A percentile compares a stretch with the other conserved stretches of the same genome.
These are phyloP conservation scores for Uloborus plumipes DNA, from an alignment of 2,888 invertebrate genomes.

Conservation along the genomic window DNA sequence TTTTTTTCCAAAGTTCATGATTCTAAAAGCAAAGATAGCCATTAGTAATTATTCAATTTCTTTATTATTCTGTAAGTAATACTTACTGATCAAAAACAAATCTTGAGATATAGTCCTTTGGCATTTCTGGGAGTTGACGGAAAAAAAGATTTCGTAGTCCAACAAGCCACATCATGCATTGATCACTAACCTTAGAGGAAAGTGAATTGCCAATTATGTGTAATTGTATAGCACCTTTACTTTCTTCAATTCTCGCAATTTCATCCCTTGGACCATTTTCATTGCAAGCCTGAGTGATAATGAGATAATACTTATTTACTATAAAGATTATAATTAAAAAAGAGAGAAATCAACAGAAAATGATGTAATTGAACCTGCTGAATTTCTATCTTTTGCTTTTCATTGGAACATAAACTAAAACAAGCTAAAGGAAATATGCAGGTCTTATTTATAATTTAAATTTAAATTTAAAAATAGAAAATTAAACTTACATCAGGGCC, in stretches of 20 bases:
- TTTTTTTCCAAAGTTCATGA: too few relatives aligned
- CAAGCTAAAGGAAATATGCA: too few relatives aligned
- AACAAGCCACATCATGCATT: conserved; percentile 93
- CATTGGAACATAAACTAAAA: too few relatives aligned
- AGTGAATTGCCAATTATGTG: conserved; percentile 95
- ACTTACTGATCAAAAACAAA: conserved; percentile 73
- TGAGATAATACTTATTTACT: too few relatives aligned
- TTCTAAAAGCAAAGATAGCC: too few relatives aligned
- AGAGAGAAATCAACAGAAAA: too few relatives aligned
- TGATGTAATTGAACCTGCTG: too few relatives aligned
- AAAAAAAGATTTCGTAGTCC: conserved; percentile 95
- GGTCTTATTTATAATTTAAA: not conserved
- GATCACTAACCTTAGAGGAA: conserved; percentile 86
- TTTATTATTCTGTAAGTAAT: too few relatives aligned
- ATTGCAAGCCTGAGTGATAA: conserved; percentile 4
- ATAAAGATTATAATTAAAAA: too few relatives aligned
- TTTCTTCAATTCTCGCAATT: conserved; percentile 90
- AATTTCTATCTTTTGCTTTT: too few relatives aligned
- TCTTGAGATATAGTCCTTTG: conserved; percentile 80
- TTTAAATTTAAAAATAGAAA: not conserved
- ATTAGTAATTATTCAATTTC: too few relatives aligned
- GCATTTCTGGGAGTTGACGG: conserved; percentile 96
- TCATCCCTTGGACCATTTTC: conserved; percentile 87
- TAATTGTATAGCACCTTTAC: conserved; percentile 89
- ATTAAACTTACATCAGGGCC: conserved; percentile 79